A percentile compares a stretch with the other conserved stretches of the same genome.
These are phyloP conservation scores for Catamblyrhynchus diadema DNA, from an alignment of 2,797 vertebrate genomes.

Conservation along the genomic window DNA sequence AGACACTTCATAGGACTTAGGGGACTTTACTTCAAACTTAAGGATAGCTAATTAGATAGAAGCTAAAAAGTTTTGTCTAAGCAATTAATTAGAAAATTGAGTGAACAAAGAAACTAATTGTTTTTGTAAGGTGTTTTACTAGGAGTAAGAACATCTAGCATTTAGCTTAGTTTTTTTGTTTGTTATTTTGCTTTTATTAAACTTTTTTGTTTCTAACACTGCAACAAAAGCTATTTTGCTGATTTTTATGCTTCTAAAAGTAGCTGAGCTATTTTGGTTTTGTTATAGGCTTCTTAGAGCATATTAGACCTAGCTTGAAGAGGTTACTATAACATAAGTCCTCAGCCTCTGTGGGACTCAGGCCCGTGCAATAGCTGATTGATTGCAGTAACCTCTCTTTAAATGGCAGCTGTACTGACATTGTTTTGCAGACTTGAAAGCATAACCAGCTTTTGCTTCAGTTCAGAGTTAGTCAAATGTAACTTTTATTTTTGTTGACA, in stretches of 20 bases:
- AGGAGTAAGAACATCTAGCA: neutral
- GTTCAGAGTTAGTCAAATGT: neutral
- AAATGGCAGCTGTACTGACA: neutral
- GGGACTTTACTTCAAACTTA: neutral
- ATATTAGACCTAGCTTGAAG: neutral
- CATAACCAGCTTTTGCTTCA: neutral
- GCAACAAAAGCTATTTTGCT: neutral
- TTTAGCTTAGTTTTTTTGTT: neutral
- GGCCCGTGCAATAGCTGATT: neutral
- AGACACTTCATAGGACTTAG: neutral
- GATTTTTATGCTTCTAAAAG: neutral
- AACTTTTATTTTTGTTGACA: neutral
- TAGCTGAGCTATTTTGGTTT: neutral
- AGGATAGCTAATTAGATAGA: neutral
- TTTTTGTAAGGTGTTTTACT: neutral
- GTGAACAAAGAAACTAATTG: neutral
- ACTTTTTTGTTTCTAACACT: neutral
- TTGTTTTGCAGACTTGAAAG: neutral
- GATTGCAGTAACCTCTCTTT: neutral
- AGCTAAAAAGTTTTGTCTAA: fast-evolving
- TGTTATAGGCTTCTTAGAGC: neutral
- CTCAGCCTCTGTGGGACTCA: neutral
- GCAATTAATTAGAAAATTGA: neutral
- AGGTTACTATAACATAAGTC: neutral
- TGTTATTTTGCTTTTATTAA: neutral